Evolutionary conservation across 2,797 vertebrate genomes (phyloP), one percentile per base, ranked within the genome.

Genomic region (Hoplostethus atlanticus): DNA sequence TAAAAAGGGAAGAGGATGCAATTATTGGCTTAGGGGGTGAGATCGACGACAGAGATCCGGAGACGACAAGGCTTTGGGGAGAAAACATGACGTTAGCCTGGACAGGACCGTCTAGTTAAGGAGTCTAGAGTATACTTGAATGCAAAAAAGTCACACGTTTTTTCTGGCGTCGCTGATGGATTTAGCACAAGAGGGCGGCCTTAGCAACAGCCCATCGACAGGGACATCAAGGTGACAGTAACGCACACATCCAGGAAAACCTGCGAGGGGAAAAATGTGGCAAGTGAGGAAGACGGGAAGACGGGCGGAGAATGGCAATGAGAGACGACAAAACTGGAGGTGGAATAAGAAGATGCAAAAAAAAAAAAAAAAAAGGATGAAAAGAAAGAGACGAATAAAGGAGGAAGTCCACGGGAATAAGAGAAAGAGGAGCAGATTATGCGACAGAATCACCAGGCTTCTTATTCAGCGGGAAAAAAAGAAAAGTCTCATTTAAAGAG

Each of bases 301-400:
- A 77, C 71, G 77, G 83, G 25, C 64, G 28, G 44, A 62, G 76
- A 83, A 83, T 79, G 71, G 57, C 81, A 75, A 87, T 79, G 68
- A 83, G 79, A 79, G 58, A 63, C 0, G 17, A 30, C 38, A 47
- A 38, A 60, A 77, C 40, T 17, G 15, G 31, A 59, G 69, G 56
- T n/a, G 15, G 66, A 55, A 58, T 38, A 73, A 68, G 57, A 80
- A 68, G 21, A 58, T 76, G 48, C 16, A 75, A 53, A 51, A 66
- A 12, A 59, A 59, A 56, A 55, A 73, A 56, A 54, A 68, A 11
- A 58, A 58, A 55, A 52, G 6, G 17, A 2, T 6, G 48, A 68
- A 51, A 59, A 53, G 56, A 64, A 47, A 13, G 60, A 60, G 61
- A n/a, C n/a, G 6, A 65, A 54, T 54, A 65, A 76, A 68, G 28